A percentile compares a stretch with the other conserved stretches of the same genome.
Evolutionary conservation across 2,888 invertebrate genomes (phyloP).

Genomic region (Gryllus longicercus): DNA sequence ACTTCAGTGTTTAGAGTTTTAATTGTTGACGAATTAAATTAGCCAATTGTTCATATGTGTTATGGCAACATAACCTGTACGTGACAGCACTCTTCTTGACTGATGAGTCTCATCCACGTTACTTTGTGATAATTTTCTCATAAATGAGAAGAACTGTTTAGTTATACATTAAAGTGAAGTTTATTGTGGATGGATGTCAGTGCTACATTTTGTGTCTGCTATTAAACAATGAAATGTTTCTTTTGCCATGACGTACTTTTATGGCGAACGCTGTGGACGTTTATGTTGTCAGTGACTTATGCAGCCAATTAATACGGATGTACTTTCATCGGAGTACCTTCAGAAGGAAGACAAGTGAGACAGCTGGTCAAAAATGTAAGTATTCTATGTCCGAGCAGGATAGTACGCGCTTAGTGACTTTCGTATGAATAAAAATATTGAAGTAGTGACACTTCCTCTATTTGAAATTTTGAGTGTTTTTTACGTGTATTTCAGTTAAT

Average conservation of each 20-base stretch:
- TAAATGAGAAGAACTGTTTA: not conserved
- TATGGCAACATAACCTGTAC: constrained; percentile 7
- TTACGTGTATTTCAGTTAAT: no score
- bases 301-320: not conserved
- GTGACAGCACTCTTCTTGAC: not conserved
- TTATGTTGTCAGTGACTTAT: not conserved
- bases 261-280: not conserved
- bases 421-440: no score
- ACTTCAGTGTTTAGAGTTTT: not conserved
- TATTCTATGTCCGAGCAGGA: not conserved
- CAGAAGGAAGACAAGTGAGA: not conserved
- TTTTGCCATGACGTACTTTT: not conserved
- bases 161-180: not conserved
- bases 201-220: not conserved
- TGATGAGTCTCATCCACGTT: no score
- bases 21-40: not conserved
- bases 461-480: no score
- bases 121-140: no score
- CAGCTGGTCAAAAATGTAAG: constrained; percentile 1
- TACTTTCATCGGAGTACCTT: not conserved
- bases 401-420: no score
- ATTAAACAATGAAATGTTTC: not conserved
- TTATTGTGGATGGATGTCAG: not conserved
- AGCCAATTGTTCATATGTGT: not conserved
- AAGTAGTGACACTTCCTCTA: no score